Base-by-base conservation (phyloP, 2,888 invertebrate species). In the Empis livida region DNA sequence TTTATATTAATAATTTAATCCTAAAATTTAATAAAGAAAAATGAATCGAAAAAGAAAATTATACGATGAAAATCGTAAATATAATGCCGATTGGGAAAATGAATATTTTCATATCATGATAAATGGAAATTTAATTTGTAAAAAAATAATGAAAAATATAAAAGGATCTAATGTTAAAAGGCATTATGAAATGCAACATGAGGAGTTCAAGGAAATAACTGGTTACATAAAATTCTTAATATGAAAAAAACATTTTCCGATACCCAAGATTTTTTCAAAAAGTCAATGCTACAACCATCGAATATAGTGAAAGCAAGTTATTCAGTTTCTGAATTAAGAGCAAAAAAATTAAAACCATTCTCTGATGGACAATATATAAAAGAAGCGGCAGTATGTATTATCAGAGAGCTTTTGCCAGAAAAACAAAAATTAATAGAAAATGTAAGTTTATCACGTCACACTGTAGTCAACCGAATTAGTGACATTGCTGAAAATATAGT, bases 261-360 rank as follows among this genome's bases (percentile, higher is more conserved):
- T 39, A 15, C 16, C 14, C 39, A 39, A 15, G 16, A 39, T 16
- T 39, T 39, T 39, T 39, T 15, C 16, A 39, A 39, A 39, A 39
- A 39, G 39, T 17, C 15, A n/a, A 39, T 39, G 17, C 11, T 39
- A 16, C 39, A 16, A 39, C 39, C 39, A 39, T 39, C 39, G 39
- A 39, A 39, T 17, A 39, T 39, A 5, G 39, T 39, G 15, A 39
- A 17, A 39, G 16, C 17, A 15, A 39, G 17, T 39, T 39, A 15
- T 15, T 16, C 39, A 14, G 44, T 44, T 17, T n/a, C n/a, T n/a
- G n/a, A n/a, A n/a, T n/a, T 37, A 16, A 37, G 35, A 13, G 35
- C 44, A 37, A 44, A 44, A 44, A 44, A 44, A 44, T n/a, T 44
- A n/a, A 44, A 44, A 23, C 16, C 44, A 35, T 32, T 32, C 15